Conservation (phyloP, 2,888 invertebrate species). For the Junonia oenone region DNA sequence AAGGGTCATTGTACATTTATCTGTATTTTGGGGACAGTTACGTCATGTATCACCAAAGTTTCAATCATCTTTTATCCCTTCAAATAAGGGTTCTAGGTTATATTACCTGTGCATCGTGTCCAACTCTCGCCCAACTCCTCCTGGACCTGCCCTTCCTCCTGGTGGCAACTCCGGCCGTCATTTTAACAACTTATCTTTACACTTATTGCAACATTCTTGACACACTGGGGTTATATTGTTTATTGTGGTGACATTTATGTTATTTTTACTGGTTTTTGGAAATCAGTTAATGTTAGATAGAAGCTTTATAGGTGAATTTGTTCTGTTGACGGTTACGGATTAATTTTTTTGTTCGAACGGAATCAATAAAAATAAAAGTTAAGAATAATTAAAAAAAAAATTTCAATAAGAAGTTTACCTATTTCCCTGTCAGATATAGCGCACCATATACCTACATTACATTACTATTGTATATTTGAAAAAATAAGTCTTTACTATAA, state of each 20-base stretch:
- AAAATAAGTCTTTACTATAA: no score
- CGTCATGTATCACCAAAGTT: no score
- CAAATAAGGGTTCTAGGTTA: no score
- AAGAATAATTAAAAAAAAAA: not conserved
- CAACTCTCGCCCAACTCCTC: slow-evolving; percentile 64
- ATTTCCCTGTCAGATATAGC: no score
- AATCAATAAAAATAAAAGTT: not conserved
- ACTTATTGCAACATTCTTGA: slow-evolving; percentile 12
- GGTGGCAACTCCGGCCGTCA: slow-evolving; percentile 68
- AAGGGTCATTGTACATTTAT: no score
- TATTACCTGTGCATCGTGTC: slow-evolving; percentile 64
- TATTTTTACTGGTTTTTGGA: not conserved
- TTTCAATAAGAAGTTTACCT: no score
- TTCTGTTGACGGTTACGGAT: not conserved
- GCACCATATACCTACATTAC: no score
- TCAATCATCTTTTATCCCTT: no score
- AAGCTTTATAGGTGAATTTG: no score
- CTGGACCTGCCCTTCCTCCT: slow-evolving; percentile 57
- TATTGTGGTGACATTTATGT: not conserved
- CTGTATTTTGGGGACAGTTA: no score
- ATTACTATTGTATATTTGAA: no score
- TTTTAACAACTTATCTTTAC: slow-evolving; percentile 33
- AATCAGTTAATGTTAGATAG: not conserved
- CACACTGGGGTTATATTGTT: not conserved
- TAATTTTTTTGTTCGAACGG: no score